Base-by-base conservation (phyloP, 2,113 vertebrate species). In the Bubo blakistoni region DNA sequence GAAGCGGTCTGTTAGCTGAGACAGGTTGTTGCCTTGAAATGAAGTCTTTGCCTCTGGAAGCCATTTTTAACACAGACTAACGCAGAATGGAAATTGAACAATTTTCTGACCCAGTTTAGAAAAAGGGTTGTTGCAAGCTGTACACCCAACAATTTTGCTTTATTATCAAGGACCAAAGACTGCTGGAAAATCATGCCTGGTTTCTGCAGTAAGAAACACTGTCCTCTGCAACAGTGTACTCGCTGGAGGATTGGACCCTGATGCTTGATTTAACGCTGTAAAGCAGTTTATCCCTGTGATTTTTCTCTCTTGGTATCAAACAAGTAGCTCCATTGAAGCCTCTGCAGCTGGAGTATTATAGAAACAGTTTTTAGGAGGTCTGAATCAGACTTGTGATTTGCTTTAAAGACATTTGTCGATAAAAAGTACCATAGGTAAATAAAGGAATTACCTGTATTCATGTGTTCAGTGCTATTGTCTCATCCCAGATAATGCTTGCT, bases 201-300 rank as follows among this genome's bases (percentile, higher is more conserved):
- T 61, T 59, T 49, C 40, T 11, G 59, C 49, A 54, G 22, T 22
- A 17, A 88, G 58, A 65, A 17, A 16, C 24, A 24, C 55, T 17
- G 55, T 32, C 27, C 29, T 77, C 65, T 26, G 30, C 71, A 16
- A 8, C 27, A 26, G 46, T 4, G 34, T 52, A 6, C 69, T 51
- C 34, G 0, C 32, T 32, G 62, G 7, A 10, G n/a, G 73, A 11
- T 1, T 25, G 66, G 44, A 5, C 20, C 85, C 46, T 72, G 32
- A 2, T 0, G 14, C 4, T 29, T 7, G 21, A 38, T 49, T 66
- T 65, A 54, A 49, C 0, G 6, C 36, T 84, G 19, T 16, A 40
- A 61, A 92, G 17, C 7, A 14, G 3, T 54, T 95, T 59, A 49
- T 32, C 21, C 29, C 1, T 2, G 19, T 26, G n/a, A 8, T 3